A percentile compares a stretch with the other conserved stretches of the same genome.
Evolutionary conservation across 2,113 vertebrate genomes (phyloP).

Genomic region (Hyperoodon ampullatus): DNA sequence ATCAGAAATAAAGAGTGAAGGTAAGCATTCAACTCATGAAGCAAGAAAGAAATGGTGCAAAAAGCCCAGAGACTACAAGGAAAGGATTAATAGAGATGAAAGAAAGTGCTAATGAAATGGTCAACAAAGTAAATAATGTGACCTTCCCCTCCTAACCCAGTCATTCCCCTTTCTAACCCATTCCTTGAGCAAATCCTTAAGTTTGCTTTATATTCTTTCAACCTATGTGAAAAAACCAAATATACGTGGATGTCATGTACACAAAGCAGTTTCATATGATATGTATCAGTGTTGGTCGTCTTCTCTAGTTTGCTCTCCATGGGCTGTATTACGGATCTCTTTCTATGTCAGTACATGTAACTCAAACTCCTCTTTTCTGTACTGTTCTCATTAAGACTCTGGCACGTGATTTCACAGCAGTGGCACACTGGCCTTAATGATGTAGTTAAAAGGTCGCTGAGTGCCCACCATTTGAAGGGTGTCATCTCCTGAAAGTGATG

Average conservation of each 20-base stretch:
- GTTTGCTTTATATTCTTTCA: not conserved
- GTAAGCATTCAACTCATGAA: not conserved
- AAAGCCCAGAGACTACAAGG: not conserved
- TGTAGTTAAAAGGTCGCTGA: not conserved
- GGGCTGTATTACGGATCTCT: not conserved
- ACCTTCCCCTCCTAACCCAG: not conserved
- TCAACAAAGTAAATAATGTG: not conserved
- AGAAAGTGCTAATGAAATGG: not conserved
- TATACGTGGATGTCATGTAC: not conserved
- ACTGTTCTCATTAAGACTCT: not conserved
- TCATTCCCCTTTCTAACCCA: not conserved
- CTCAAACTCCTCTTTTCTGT: not conserved
- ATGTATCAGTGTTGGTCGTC: rapidly evolving
- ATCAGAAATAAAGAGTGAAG: not conserved
- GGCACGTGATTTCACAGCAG: not conserved
- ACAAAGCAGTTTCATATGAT: not conserved
- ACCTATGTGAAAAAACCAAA: not conserved
- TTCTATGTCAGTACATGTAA: not conserved
- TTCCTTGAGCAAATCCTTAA: not conserved
- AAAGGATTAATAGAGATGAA: not conserved
- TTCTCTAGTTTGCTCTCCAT: not conserved
- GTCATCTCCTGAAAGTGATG: not conserved
- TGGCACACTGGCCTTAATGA: not conserved
- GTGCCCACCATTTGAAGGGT: not conserved
- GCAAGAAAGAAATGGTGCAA: not conserved